Percentiles rank a stretch among this genome's conserved stretches.
These are phyloP conservation scores for Poecilia picta DNA, from an alignment of 2,797 vertebrate genomes.

Conservation along the genomic window DNA sequence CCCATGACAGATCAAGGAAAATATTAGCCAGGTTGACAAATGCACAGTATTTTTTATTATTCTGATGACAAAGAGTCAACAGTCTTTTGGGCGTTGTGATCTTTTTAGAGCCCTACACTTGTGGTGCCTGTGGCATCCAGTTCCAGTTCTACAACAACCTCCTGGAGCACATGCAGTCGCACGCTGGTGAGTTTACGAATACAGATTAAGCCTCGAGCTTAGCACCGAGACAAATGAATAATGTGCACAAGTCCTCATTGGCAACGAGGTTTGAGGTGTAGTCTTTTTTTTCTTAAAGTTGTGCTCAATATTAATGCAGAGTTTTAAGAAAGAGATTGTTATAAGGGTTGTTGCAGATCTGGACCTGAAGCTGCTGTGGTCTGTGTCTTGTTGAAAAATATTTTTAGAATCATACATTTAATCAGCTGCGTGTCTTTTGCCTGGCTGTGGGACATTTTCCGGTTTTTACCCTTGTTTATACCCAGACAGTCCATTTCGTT, in stretches of 20 bases:
- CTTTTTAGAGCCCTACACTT: slow-evolving; percentile 96
- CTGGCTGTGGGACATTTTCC: not conserved
- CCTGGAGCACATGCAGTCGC: slow-evolving; percentile 99
- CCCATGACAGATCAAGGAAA: slow-evolving; percentile 20
- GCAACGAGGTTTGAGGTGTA: slow-evolving; percentile 22
- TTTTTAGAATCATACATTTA: not conserved
- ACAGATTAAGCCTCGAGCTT: slow-evolving; percentile 60
- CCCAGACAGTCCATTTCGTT: not conserved
- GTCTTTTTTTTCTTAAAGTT: slow-evolving; percentile 2
- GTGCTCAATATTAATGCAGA: slow-evolving; percentile 10
- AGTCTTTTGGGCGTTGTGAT: slow-evolving; percentile 81
- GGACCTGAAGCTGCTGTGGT: slow-evolving; percentile 59
- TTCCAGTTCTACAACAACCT: slow-evolving; percentile 99
- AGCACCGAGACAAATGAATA: slow-evolving; percentile 31
- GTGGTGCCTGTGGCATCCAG: slow-evolving; percentile 99
- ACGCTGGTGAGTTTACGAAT: slow-evolving; percentile 89
- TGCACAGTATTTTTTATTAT: slow-evolving; percentile 49
- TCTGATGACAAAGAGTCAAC: slow-evolving; percentile 64
- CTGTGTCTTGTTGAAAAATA: not conserved
- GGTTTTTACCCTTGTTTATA: not conserved
- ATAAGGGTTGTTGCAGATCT: slow-evolving; percentile 71
- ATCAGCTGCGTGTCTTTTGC: not conserved
- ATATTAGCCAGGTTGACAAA: slow-evolving; percentile 30
- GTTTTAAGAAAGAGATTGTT: slow-evolving; percentile 7
- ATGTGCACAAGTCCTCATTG: slow-evolving; percentile 44